A percentile compares a stretch with the other conserved stretches of the same genome.
Conservation (phyloP, 1,140 invertebrate species). For the Drosophila nigrodunni region DNA sequence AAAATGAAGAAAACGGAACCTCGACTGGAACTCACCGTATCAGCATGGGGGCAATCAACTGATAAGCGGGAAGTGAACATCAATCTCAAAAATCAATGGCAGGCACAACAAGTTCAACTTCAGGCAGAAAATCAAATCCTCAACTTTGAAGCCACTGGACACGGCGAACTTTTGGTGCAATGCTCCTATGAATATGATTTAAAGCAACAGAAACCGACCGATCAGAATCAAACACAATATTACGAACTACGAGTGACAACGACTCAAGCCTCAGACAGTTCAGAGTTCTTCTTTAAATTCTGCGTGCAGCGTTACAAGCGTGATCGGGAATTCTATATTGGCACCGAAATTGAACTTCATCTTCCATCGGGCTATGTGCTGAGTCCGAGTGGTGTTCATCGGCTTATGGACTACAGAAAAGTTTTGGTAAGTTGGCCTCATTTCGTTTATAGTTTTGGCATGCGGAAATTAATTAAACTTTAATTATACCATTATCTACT, state of each 20-base stretch:
- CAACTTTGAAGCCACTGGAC: not conserved
- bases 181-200: slow-evolving; percentile 6
- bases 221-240: not conserved
- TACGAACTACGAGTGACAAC: not conserved
- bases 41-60: not conserved
- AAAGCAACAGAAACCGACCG: not conserved
- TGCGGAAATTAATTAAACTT: no score
- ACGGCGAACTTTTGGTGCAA: not conserved
- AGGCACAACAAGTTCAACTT: not conserved
- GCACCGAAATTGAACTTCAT: slow-evolving; percentile 11
- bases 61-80: not conserved
- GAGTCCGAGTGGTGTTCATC: not conserved
- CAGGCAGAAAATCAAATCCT: not conserved
- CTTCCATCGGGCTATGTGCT: slow-evolving; percentile 38
- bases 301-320: slow-evolving; percentile 12
- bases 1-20: no score
- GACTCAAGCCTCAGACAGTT: not conserved
- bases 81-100: not conserved
- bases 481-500: no score
- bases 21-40: not conserved
- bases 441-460: no score
- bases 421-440: slow-evolving; percentile 20
- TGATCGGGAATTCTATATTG: slow-evolving; percentile 6
- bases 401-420: not conserved
- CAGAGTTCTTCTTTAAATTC: not conserved